Evolutionary conservation across 2,113 vertebrate species (phyloP).

Genomic region (Naja naja): DNA sequence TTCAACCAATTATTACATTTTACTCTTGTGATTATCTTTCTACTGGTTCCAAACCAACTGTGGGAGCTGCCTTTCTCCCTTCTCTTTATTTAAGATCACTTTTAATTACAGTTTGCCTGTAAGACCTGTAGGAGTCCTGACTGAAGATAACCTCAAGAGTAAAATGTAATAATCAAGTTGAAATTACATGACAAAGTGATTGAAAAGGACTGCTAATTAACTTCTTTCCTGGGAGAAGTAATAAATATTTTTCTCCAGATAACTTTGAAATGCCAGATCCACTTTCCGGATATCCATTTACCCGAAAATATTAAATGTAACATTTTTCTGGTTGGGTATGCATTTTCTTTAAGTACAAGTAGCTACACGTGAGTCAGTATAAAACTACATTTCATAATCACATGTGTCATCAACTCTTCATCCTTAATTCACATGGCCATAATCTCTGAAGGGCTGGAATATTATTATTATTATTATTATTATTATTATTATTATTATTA

Average conservation of each 20-base stretch:
- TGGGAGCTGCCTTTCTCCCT: background rate
- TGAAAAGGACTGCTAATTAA: background rate
- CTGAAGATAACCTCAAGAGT: background rate
- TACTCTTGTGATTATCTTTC: background rate
- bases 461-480: background rate
- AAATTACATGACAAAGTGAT: background rate
- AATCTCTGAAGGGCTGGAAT: background rate
- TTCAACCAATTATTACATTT: constrained; percentile 11
- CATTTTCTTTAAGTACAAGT: background rate
- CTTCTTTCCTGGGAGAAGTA: background rate
- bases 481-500: no score
- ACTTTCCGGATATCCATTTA: background rate
- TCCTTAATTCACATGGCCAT: background rate
- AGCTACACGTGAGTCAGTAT: background rate
- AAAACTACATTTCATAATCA: background rate
- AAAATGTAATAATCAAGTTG: background rate
- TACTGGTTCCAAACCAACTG: background rate
- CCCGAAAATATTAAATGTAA: background rate
- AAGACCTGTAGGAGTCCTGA: background rate
- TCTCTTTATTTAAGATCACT: background rate
- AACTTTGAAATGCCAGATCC: background rate
- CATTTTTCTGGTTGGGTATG: background rate
- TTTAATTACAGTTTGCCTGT: background rate
- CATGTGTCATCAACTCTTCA: background rate
- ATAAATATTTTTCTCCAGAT: background rate